Conservation (phyloP, 64 coral and sea anemone species). For the Dendrophyllia cribrosa region DNA sequence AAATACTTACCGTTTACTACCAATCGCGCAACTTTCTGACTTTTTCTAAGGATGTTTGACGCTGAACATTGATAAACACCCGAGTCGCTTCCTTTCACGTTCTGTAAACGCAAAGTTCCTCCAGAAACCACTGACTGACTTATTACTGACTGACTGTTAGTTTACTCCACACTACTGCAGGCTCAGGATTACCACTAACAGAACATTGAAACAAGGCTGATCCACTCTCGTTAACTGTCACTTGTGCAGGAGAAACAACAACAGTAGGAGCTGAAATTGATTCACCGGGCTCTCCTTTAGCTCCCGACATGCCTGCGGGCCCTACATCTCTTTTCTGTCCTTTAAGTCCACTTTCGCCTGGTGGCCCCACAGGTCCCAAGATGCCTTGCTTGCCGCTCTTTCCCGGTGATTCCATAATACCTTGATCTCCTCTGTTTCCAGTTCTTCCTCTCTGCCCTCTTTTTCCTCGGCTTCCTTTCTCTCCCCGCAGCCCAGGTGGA, state of each 20-base stretch:
- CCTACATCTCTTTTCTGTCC: conserved; percentile 30
- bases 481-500: not conserved
- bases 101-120: conserved; percentile 22
- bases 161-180: conserved; percentile 68
- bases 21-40: not conserved
- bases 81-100: conserved; percentile 11
- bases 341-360: conserved; percentile 5
- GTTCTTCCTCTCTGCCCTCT: conserved; percentile 9
- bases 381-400: conserved; percentile 14
- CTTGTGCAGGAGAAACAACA: conserved; percentile 10
- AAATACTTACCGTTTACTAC: conserved; percentile 29
- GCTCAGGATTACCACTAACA: conserved; percentile 53
- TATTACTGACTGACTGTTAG: conserved; percentile 7
- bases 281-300: conserved; percentile 23
- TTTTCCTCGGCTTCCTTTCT: conserved; percentile 7
- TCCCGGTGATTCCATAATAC: conserved; percentile 30
- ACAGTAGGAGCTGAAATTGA: conserved; percentile 10
- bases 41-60: conserved; percentile 30
- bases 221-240: conserved; percentile 29
- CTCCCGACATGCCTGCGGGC: conserved; percentile 31
- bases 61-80: conserved; percentile 54
- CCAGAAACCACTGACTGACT: not conserved
- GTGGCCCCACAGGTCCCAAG: not conserved
- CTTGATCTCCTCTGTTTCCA: conserved; percentile 31
- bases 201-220: conserved; percentile 32